Base-by-base conservation (phyloP, 2,113 vertebrate genomes). In the Nyctibius bracteatus region DNA sequence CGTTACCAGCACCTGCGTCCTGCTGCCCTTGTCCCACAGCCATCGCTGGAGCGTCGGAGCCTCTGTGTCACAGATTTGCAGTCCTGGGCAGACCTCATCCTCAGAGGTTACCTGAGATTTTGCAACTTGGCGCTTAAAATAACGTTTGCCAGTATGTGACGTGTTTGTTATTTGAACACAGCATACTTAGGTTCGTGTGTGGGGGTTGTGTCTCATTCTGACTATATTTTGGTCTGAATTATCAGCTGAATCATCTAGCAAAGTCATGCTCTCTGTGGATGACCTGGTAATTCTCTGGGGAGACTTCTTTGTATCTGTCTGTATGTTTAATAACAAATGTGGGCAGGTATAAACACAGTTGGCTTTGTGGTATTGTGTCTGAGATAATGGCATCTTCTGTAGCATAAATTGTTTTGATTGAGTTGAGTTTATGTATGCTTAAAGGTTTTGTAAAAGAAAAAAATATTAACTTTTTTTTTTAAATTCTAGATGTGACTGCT, bases 241-340 rank as follows among this genome's bases (percentile, higher is more conserved):
- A 72, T 5, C 46, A 44, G 21, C 33, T 74, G 80, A 62, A 41
- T 21, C 81, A 11, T 18, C 41, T 75, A 65, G 11, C 39, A 31
- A 73, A n/a, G 71, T 59, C 54, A 31, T 59, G 47, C 23, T 75
- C 21, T 54, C 74, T 90, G 85, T 86, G 68, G 44, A 74, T 94
- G 63, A 92, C 39, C 57, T 88, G 49, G 21, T 73, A 66, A 54
- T 49, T 47, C 37, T 67, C 72, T 73, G 52, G 57, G 47, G 58
- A 90, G 30, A 51, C 51, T 62, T 88, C 51, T 74, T 49, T 71
- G 41, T 92, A 59, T 74, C 87, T 92, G 85, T 46, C 66, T 75
- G n/a, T 22, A 5, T 30, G 31, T 93, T 97, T 95, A 94, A 81
- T 81, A 89, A 83, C 79, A 65, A 79, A 81, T 86, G 66, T n/a